These are phyloP conservation scores for Leucopsar rothschildi DNA, from an alignment of 2,113 vertebrate genomes.

Conservation along the genomic window DNA sequence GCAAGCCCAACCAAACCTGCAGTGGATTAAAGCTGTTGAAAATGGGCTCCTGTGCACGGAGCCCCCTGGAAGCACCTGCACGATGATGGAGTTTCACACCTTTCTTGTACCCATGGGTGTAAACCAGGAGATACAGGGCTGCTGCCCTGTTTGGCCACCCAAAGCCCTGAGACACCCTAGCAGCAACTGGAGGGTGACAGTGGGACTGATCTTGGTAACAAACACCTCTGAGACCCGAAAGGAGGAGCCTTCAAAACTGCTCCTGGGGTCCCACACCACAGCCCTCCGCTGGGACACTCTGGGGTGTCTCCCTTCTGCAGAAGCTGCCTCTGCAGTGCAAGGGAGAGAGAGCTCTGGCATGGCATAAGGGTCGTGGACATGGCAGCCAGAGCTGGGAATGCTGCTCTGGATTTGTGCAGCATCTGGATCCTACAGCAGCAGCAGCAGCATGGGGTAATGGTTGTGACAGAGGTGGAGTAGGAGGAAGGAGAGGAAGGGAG, in stretches of 20 bases:
- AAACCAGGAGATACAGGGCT: not conserved
- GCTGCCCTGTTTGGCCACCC: not conserved
- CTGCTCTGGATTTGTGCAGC: not conserved
- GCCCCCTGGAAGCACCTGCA: not conserved
- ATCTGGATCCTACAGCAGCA: not conserved
- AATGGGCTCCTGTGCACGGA: rapidly evolving
- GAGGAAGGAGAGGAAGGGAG: not conserved
- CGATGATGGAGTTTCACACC: not conserved
- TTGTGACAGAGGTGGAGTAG: not conserved
- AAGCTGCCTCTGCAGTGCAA: not conserved
- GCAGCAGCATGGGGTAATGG: not conserved
- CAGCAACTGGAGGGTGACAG: not conserved
- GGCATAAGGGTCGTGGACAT: rapidly evolving
- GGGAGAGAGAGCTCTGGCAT: not conserved
- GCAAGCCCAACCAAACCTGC: not conserved
- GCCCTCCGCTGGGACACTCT: rapidly evolving
- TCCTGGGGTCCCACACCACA: not conserved
- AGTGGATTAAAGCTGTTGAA: not conserved
- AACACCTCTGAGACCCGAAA: not conserved
- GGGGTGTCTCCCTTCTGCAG: not conserved
- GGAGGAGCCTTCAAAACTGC: not conserved
- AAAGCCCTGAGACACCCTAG: not conserved
- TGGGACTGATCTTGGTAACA: not conserved
- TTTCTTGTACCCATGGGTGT: not conserved
- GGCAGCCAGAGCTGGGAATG: not conserved